Evolutionary conservation across 2,113 vertebrate genomes (phyloP).

Genomic region (Melanocharis versteri): DNA sequence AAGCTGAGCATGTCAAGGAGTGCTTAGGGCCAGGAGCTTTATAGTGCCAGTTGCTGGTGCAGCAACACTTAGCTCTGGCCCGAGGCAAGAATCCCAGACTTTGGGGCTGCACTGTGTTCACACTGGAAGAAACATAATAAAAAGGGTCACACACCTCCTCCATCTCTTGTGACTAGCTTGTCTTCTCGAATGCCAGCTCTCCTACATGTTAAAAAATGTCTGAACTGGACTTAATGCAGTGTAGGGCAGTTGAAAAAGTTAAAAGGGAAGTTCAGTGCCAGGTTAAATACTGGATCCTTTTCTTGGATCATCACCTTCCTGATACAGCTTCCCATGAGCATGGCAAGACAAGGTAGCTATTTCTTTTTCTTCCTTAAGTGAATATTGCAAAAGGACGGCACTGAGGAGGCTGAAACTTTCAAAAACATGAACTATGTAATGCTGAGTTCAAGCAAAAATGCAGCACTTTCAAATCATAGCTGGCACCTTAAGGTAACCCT

Average conservation of each 20-base stretch:
- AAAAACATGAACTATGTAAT: not conserved
- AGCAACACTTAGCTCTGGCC: not conserved
- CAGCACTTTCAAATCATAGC: not conserved
- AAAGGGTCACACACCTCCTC: not conserved
- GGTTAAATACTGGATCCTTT: not conserved
- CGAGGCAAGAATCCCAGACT: not conserved
- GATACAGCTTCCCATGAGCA: not conserved
- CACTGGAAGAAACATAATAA: not conserved
- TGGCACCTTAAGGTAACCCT: not conserved
- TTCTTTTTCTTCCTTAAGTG: not conserved
- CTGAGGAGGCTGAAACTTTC: not conserved
- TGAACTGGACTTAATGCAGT: not conserved
- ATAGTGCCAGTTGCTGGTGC: not conserved
- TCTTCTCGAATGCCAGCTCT: not conserved
- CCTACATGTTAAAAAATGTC: not conserved
- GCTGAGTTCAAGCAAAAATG: not conserved
- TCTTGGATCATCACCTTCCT: not conserved
- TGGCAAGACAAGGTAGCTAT: not conserved
- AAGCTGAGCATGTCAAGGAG: not conserved
- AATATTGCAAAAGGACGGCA: not conserved
- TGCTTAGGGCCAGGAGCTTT: not conserved
- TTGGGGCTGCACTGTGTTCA: not conserved
- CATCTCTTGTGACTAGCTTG: not conserved
- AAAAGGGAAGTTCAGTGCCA: not conserved
- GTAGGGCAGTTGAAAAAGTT: not conserved